Percentiles rank a stretch among this genome's conserved stretches.
These are phyloP conservation scores for Campoletis sonorensis DNA, from an alignment of 1,140 invertebrate genomes.

Conservation along the genomic window DNA sequence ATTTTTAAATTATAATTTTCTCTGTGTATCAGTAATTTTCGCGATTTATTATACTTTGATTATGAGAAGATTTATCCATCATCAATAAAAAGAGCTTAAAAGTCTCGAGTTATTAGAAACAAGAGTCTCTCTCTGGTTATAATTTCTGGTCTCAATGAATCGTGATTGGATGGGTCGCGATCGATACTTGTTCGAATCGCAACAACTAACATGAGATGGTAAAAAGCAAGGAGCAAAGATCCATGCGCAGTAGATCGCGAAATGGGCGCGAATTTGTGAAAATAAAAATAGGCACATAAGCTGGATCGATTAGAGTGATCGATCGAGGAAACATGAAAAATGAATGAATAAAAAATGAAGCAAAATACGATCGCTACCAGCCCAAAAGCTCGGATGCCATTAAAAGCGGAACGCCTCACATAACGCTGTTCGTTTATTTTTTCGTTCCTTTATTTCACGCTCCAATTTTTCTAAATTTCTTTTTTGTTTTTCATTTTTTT, in stretches of 20 bases:
- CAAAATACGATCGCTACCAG: constrained; percentile 59
- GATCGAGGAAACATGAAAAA: neutral
- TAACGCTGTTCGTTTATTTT: constrained; percentile 3
- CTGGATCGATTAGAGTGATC: neutral
- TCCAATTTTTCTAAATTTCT: neutral
- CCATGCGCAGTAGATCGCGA: too few relatives aligned
- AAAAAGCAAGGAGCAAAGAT: neutral
- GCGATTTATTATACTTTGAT: too few relatives aligned
- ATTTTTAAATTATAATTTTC: too few relatives aligned
- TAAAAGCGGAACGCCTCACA: constrained; percentile 59
- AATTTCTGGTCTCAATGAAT: too few relatives aligned
- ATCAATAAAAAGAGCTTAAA: too few relatives aligned
- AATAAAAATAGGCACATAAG: neutral
- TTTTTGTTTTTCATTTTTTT: neutral
- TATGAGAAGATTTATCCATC: too few relatives aligned
- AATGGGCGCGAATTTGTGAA: too few relatives aligned
- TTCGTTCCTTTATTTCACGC: neutral
- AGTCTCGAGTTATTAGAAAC: too few relatives aligned
- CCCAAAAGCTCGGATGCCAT: constrained; percentile 68
- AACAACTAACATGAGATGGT: too few relatives aligned
- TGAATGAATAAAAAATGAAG: constrained; percentile 3
- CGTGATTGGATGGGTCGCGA: too few relatives aligned
- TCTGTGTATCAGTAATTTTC: too few relatives aligned
- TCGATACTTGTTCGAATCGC: neutral
- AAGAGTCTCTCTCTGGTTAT: too few relatives aligned